phyloP scores from a whole-genome alignment of 1,140 invertebrate genomes.

The Drosophila cardini region DNA sequence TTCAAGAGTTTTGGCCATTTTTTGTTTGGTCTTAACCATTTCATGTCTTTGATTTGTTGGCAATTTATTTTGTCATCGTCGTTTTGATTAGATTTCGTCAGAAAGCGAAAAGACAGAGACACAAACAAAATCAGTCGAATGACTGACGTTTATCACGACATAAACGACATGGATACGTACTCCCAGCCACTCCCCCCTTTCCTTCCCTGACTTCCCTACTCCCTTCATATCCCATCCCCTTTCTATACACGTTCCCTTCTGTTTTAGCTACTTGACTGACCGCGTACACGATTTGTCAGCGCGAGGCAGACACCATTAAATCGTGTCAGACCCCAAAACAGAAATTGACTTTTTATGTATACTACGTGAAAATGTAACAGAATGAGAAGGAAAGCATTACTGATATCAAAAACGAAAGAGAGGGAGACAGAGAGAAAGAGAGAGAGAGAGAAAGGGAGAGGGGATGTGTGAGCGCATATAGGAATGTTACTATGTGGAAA shows the following conservation, averaged over 20 bases:
- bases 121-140: conserved; percentile 34
- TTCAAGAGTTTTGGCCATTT: conserved; percentile 3
- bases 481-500: conserved; percentile 20
- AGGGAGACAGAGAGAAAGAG: background rate
- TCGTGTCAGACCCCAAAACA: conserved; percentile 47
- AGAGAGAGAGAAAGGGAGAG: background rate
- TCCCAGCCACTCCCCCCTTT: background rate
- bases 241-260: background rate
- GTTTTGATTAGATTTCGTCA: conserved; percentile 70
- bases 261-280: conserved; percentile 21
- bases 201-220: background rate
- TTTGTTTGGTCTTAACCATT: conserved; percentile 28
- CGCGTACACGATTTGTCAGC: conserved; percentile 71
- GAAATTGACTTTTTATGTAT: conserved; percentile 72
- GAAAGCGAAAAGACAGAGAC: conserved; percentile 28
- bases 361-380: conserved; percentile 54
- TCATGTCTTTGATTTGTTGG: conserved; percentile 58
- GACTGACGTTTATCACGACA: conserved; percentile 77
- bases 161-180: conserved; percentile 40
- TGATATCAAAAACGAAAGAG: too few relatives aligned
- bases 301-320: conserved; percentile 54
- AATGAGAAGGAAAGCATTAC: background rate
- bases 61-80: conserved; percentile 74
- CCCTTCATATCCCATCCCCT: background rate
- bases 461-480: background rate